Conservation (phyloP, 2,888 invertebrate species). For the Lamproptera curius region DNA sequence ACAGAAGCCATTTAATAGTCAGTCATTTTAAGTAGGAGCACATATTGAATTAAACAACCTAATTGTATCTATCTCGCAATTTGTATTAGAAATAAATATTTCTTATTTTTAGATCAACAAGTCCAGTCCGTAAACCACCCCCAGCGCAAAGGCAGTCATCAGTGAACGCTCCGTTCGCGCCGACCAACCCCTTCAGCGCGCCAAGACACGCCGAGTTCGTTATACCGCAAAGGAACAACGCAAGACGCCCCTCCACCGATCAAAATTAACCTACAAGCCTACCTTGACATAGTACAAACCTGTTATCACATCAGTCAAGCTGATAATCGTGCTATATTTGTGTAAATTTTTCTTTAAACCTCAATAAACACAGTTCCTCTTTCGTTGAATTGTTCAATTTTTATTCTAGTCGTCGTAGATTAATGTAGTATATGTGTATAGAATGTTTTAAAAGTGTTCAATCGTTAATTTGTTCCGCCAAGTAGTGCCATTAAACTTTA, state of each 20-base stretch:
- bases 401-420: not conserved
- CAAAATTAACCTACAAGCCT: constrained; percentile 35
- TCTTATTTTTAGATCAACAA: constrained; percentile 16
- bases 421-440: not conserved
- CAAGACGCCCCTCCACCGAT: constrained; percentile 52
- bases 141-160: constrained; percentile 24
- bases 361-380: not conserved
- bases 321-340: not conserved
- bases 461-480: not conserved
- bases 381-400: not conserved
- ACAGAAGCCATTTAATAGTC: too few relatives aligned
- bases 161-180: constrained; percentile 41
- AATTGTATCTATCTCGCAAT: too few relatives aligned
- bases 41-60: too few relatives aligned
- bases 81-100: too few relatives aligned
- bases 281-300: not conserved
- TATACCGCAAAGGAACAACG: constrained; percentile 60
- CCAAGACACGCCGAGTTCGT: constrained; percentile 66
- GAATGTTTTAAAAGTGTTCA: not conserved
- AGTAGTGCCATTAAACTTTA: not conserved
- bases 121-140: constrained; percentile 17
- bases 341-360: not conserved
- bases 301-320: not conserved
- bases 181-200: constrained; percentile 59
- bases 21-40: too few relatives aligned